Percentiles rank a stretch among this genome's conserved stretches.
Conservation (phyloP, 2,888 invertebrate genomes). For the Lochmaea crataegi region DNA sequence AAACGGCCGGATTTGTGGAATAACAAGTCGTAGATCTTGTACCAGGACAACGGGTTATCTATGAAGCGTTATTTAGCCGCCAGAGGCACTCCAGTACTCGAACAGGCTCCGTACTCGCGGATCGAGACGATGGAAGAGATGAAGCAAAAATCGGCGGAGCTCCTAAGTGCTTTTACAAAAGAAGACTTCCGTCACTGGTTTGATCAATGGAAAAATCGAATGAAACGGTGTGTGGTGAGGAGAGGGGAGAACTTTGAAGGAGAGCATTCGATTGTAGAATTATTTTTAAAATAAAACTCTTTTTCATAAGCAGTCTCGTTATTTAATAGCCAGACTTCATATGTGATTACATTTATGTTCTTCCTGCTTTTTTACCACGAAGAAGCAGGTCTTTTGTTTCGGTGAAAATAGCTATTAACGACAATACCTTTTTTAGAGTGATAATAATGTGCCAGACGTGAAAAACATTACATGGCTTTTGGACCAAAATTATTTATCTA, state of each 20-base stretch:
- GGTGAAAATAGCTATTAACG: neutral
- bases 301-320: neutral
- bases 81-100: slow-evolving; percentile 2
- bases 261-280: neutral
- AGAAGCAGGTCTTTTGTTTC: no score
- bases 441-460: slow-evolving; percentile 78
- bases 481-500: slow-evolving; percentile 76
- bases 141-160: neutral
- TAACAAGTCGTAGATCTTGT: no score
- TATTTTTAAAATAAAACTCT: neutral
- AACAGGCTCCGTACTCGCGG: slow-evolving; percentile 17
- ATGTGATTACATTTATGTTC: neutral
- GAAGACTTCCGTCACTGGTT: neutral
- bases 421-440: slow-evolving; percentile 66
- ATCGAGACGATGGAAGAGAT: no score
- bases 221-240: neutral
- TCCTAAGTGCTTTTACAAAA: neutral
- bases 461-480: slow-evolving; percentile 82
- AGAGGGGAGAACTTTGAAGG: neutral
- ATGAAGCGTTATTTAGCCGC: neutral
- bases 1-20: no score
- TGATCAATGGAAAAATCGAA: no score
- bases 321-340: neutral
- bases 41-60: no score
- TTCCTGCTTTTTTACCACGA: no score